Evolutionary conservation across 2,888 invertebrate genomes (phyloP).

Genomic region (Pycnomerus fuliginosus): DNA sequence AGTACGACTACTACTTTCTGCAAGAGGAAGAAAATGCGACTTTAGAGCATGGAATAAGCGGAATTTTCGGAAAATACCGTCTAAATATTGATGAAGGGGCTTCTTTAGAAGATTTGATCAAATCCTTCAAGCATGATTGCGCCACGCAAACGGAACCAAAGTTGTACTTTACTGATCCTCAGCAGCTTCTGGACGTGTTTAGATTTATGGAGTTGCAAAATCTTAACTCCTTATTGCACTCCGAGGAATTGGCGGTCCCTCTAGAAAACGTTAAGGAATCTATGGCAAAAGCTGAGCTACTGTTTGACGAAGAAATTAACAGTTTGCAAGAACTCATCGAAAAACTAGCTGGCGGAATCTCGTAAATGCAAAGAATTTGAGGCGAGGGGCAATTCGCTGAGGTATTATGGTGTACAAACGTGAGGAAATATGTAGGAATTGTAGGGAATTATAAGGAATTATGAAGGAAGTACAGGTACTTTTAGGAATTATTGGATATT

Average conservation of each 20-base stretch:
- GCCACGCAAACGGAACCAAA: constrained; percentile 53
- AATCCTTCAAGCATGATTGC: constrained; percentile 55
- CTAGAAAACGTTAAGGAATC: constrained; percentile 55
- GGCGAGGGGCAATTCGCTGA: too few relatives aligned
- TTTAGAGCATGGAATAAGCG: constrained; percentile 24
- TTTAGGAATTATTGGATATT: too few relatives aligned
- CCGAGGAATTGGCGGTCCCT: constrained; percentile 59
- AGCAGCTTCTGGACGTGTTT: constrained; percentile 60
- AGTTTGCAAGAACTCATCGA: constrained; percentile 50
- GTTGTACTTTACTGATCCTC: constrained; percentile 59
- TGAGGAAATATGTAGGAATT: too few relatives aligned
- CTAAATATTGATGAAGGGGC: constrained; percentile 31
- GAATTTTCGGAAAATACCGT: constrained; percentile 39
- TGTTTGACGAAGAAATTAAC: constrained; percentile 48
- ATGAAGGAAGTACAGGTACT: too few relatives aligned
- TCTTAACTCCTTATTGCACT: constrained; percentile 62
- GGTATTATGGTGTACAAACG: too few relatives aligned
- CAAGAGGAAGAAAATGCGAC: constrained; percentile 14
- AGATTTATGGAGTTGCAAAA: constrained; percentile 64
- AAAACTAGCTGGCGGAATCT: constrained; percentile 50
- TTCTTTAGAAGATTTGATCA: constrained; percentile 49
- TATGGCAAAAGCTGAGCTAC: constrained; percentile 52
- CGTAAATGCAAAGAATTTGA: too few relatives aligned
- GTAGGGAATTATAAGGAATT: too few relatives aligned
- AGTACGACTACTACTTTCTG: constrained; percentile 51